phyloP scores from a whole-genome alignment of 2,888 invertebrate genomes.

The Erebia palarica region DNA sequence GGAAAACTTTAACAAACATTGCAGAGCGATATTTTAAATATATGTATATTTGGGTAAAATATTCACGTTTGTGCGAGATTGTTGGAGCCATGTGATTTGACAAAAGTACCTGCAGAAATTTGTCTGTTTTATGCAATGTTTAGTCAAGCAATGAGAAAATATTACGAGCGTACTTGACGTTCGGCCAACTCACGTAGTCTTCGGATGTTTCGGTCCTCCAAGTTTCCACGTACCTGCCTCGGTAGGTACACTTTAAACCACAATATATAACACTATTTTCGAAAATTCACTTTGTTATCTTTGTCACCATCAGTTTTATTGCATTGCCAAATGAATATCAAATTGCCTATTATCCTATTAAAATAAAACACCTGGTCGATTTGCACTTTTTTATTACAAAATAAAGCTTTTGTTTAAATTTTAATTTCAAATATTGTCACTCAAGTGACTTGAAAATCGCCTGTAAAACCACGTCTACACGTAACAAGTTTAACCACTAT shows the following conservation, averaged over 20 bases:
- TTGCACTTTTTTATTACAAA: not conserved
- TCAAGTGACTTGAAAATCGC: not conserved
- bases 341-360: too few relatives aligned
- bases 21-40: constrained; percentile 21
- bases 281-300: constrained; percentile 4
- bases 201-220: constrained; percentile 39
- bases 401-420: not conserved
- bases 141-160: constrained; percentile 44
- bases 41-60: constrained; percentile 34
- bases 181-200: constrained; percentile 52
- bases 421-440: not conserved
- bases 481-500: constrained; percentile 10
- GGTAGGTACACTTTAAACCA: constrained; percentile 13
- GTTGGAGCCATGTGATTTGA: constrained; percentile 40
- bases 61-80: constrained; percentile 39
- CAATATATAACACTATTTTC: not conserved
- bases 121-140: constrained; percentile 42
- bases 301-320: not conserved
- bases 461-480: constrained; percentile 14
- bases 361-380: too few relatives aligned
- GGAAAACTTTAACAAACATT: constrained; percentile 33
- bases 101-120: constrained; percentile 42
- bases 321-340: too few relatives aligned
- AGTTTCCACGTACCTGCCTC: constrained; percentile 28
- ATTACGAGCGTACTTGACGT: constrained; percentile 48